A percentile compares a stretch with the other conserved stretches of the same genome.
Evolutionary conservation across 2,797 vertebrate genomes (phyloP).

Genomic region (Eleutherodactylus coqui): DNA sequence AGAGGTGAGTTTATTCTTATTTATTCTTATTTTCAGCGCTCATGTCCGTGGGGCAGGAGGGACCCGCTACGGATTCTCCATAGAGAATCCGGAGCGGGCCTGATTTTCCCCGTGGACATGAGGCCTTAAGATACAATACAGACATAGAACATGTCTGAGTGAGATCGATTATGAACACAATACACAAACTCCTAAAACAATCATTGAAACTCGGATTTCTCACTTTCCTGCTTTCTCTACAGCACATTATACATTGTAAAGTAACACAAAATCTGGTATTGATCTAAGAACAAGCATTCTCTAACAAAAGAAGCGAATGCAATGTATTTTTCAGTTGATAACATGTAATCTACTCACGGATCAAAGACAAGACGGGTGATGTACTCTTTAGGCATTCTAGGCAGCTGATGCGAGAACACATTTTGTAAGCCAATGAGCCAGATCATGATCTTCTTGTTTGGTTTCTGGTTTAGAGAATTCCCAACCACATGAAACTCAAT

Average conservation of each 20-base stretch:
- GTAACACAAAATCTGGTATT: not conserved
- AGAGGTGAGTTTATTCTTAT: too few relatives aligned
- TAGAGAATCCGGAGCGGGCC: too few relatives aligned
- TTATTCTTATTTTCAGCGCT: too few relatives aligned
- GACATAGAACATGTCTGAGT: too few relatives aligned
- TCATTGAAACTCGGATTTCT: too few relatives aligned
- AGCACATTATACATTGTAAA: not conserved
- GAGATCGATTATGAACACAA: too few relatives aligned
- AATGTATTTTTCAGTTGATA: not conserved
- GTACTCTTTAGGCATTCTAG: conserved; percentile 98
- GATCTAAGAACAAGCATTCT: not conserved
- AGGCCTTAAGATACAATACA: too few relatives aligned
- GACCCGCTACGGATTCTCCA: too few relatives aligned
- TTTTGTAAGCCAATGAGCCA: conserved; percentile 99
- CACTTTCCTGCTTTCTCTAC: not conserved
- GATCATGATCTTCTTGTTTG: conserved; percentile 96
- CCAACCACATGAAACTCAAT: conserved; percentile 97
- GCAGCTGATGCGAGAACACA: conserved; percentile 96
- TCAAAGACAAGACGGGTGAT: conserved; percentile 98
- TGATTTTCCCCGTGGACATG: too few relatives aligned
- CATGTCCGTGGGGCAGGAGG: too few relatives aligned
- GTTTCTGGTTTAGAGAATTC: conserved; percentile 95
- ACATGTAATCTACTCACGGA: conserved; percentile 80
- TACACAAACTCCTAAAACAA: too few relatives aligned
- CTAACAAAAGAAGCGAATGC: not conserved